phyloP scores from a whole-genome alignment of 2,113 vertebrate species.

The Apteryx mantelli region DNA sequence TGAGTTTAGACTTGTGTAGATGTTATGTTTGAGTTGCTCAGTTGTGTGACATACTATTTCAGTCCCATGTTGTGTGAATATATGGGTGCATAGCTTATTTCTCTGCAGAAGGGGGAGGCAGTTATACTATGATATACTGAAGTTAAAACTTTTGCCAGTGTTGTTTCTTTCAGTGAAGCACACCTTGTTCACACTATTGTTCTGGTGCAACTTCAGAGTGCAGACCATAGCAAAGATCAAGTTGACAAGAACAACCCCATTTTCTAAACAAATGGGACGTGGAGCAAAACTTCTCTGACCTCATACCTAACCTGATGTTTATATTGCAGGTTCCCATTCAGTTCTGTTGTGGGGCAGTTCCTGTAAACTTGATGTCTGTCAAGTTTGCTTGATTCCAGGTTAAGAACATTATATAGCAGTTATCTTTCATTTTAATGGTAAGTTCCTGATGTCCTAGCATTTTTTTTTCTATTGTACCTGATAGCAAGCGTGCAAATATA shows the following conservation, averaged over 20 bases:
- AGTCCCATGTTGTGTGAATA: background rate
- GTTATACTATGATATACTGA: rapidly evolving
- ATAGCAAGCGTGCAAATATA: background rate
- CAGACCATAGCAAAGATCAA: background rate
- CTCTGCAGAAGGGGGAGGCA: background rate
- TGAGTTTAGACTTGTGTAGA: background rate
- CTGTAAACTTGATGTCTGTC: background rate
- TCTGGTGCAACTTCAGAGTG: background rate
- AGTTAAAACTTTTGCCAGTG: background rate
- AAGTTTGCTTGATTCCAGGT: background rate
- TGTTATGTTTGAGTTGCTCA: background rate
- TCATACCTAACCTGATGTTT: background rate
- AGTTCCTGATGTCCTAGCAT: background rate
- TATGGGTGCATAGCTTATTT: background rate
- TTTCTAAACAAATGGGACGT: background rate
- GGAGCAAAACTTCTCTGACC: background rate
- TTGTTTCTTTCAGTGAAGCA: background rate
- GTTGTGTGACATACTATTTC: background rate
- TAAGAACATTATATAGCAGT: background rate
- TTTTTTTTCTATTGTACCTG: background rate
- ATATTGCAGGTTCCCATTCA: background rate
- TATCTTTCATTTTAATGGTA: background rate
- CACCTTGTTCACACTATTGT: background rate
- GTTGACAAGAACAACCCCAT: background rate
- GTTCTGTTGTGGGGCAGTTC: background rate